These are phyloP conservation scores for Hylaeus volcanicus DNA, from an alignment of 1,140 invertebrate species.

Conservation along the genomic window DNA sequence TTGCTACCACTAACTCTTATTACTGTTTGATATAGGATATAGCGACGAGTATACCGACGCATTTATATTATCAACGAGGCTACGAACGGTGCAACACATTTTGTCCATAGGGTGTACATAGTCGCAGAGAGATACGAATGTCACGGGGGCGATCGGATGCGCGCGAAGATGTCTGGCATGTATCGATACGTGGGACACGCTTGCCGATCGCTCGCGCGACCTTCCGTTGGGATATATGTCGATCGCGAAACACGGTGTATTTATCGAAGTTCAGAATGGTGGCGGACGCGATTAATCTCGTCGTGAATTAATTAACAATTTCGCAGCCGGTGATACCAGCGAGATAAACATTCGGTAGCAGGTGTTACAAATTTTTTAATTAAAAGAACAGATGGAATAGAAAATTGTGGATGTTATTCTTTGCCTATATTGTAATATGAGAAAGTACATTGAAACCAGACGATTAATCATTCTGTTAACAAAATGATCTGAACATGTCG, in stretches of 20 bases:
- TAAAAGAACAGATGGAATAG: too few relatives aligned
- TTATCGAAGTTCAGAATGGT: slow-evolving; percentile 48
- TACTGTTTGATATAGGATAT: slow-evolving; percentile 62
- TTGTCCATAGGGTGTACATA: slow-evolving; percentile 69
- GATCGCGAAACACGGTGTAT: slow-evolving; percentile 46
- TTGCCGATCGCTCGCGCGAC: background rate
- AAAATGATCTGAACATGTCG: too few relatives aligned
- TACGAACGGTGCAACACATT: slow-evolving; percentile 47
- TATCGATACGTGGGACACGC: background rate
- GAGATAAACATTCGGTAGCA: too few relatives aligned
- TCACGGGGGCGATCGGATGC: slow-evolving; percentile 37
- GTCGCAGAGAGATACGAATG: slow-evolving; percentile 52
- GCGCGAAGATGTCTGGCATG: background rate
- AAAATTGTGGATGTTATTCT: too few relatives aligned
- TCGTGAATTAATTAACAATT: slow-evolving; percentile 1
- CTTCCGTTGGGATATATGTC: slow-evolving; percentile 36
- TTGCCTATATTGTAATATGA: too few relatives aligned
- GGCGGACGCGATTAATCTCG: slow-evolving; percentile 1
- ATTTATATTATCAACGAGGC: slow-evolving; percentile 63
- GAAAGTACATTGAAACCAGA: too few relatives aligned
- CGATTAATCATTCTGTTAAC: too few relatives aligned
- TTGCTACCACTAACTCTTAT: slow-evolving; percentile 64
- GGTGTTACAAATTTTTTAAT: too few relatives aligned
- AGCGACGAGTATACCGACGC: slow-evolving; percentile 63
- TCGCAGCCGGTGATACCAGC: too few relatives aligned